Percentiles rank a stretch among this genome's conserved stretches.
These are phyloP conservation scores for Astyanax mexicanus DNA, from an alignment of 2,797 vertebrate genomes.

Conservation along the genomic window DNA sequence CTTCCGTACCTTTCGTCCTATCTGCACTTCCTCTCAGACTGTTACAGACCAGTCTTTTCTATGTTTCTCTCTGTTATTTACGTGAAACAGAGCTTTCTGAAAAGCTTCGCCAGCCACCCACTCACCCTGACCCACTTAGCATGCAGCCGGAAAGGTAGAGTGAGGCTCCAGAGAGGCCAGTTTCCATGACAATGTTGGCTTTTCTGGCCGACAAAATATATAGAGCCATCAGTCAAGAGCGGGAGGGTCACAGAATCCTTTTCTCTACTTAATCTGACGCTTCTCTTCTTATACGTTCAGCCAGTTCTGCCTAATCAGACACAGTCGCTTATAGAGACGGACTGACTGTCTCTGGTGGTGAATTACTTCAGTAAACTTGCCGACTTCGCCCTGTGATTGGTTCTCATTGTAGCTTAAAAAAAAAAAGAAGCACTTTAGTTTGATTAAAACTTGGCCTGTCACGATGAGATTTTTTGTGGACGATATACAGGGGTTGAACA, in stretches of 20 bases:
- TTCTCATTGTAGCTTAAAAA: slow-evolving; percentile 16
- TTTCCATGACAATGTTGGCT: slow-evolving; percentile 46
- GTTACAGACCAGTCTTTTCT: slow-evolving; percentile 55
- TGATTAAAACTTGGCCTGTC: too few relatives aligned
- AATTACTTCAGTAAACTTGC: slow-evolving; percentile 20
- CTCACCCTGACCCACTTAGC: slow-evolving; percentile 37
- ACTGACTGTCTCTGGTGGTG: too few relatives aligned
- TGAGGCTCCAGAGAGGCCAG: slow-evolving; percentile 36
- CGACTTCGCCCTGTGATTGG: background rate
- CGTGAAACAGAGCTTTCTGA: background rate
- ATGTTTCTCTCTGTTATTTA: slow-evolving; percentile 26
- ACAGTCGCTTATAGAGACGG: background rate
- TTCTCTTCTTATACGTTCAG: background rate
- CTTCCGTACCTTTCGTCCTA: slow-evolving; percentile 11
- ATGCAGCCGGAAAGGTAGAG: slow-evolving; percentile 27
- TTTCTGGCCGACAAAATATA: slow-evolving; percentile 30
- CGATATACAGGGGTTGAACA: too few relatives aligned
- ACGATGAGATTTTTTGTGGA: too few relatives aligned
- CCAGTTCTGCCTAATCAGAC: slow-evolving; percentile 7
- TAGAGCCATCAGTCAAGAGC: slow-evolving; percentile 4
- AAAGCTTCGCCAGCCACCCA: slow-evolving; percentile 36
- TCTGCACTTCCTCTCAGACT: slow-evolving; percentile 61
- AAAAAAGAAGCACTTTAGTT: slow-evolving; percentile 29
- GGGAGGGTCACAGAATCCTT: background rate
- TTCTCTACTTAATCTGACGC: background rate